phyloP scores from a whole-genome alignment of 1,140 invertebrate species.

The Dendrolimus kikuchii region DNA sequence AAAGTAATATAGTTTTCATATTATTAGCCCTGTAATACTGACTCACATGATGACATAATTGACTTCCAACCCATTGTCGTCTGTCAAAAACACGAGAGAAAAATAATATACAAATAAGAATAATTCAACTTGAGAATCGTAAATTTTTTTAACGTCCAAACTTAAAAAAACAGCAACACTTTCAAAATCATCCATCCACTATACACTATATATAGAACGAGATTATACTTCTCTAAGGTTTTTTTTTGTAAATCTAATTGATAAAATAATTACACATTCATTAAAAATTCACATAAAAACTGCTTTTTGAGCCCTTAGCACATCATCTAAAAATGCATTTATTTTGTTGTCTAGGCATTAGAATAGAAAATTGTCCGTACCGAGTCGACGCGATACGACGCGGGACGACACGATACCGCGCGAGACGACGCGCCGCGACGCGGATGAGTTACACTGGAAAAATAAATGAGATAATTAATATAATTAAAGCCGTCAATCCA shows the following conservation, averaged over 20 bases:
- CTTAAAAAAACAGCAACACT: not conserved
- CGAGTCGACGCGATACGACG: not conserved
- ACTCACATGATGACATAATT: slow-evolving; percentile 55
- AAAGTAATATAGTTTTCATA: not conserved
- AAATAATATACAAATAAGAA: slow-evolving; percentile 13
- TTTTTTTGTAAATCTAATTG: slow-evolving; percentile 3
- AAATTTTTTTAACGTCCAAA: slow-evolving; percentile 18
- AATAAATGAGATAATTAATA: slow-evolving; percentile 18
- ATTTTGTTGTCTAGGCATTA: slow-evolving; percentile 5
- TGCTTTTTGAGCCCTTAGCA: slow-evolving; percentile 58
- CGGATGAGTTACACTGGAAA: slow-evolving; percentile 51
- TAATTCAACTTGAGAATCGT: slow-evolving; percentile 28
- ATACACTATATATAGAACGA: slow-evolving; percentile 20
- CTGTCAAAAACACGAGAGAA: slow-evolving; percentile 17
- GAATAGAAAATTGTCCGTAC: too few relatives aligned
- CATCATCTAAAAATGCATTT: slow-evolving; percentile 50
- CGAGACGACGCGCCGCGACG: slow-evolving; percentile 6
- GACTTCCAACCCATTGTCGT: slow-evolving; percentile 32
- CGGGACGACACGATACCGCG: slow-evolving; percentile 1
- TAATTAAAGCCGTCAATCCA: not conserved
- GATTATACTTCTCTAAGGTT: slow-evolving; percentile 45
- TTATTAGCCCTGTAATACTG: slow-evolving; percentile 65
- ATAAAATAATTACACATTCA: slow-evolving; percentile 37
- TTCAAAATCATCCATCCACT: too few relatives aligned
- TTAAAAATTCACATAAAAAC: slow-evolving; percentile 65